A percentile compares a stretch with the other conserved stretches of the same genome.
phyloP scores from a whole-genome alignment of 2,113 vertebrate species.

The Oreochromis tanganicae region DNA sequence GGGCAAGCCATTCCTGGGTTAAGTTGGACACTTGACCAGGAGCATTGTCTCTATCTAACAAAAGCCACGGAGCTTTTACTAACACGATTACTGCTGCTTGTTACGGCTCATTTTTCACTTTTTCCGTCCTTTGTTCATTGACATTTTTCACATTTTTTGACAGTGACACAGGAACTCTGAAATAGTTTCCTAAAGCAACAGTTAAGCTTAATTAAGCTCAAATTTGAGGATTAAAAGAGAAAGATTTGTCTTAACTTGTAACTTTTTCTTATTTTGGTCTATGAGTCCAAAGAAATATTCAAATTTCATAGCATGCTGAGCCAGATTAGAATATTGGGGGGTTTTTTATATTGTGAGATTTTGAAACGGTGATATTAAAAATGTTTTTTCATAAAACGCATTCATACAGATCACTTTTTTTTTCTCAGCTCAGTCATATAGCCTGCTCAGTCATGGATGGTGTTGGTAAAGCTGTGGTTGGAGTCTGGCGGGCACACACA shows the following conservation, averaged over 20 bases:
- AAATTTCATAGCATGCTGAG: neutral
- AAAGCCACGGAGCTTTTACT: neutral
- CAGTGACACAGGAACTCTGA: neutral
- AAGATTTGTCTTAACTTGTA: neutral
- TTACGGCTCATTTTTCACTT: neutral
- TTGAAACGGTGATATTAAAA: neutral
- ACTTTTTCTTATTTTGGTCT: neutral
- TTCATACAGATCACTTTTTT: neutral
- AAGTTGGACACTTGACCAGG: neutral
- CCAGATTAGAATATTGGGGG: neutral
- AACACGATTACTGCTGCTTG: neutral
- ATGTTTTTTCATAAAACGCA: neutral
- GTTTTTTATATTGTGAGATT: neutral
- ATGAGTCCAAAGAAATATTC: neutral
- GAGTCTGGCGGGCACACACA: constrained; percentile 74
- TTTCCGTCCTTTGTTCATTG: neutral
- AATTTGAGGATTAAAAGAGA: neutral
- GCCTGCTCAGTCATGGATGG: constrained; percentile 68
- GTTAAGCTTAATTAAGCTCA: neutral
- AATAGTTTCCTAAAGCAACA: neutral
- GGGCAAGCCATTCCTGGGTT: neutral
- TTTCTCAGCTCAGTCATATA: constrained; percentile 3
- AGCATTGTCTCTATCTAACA: neutral
- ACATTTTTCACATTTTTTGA: neutral
- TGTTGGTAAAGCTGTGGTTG: constrained; percentile 60